Percentiles rank a stretch among this genome's conserved stretches.
Evolutionary conservation across 2,888 invertebrate species (phyloP).

Genomic region (Plebejus anna): DNA sequence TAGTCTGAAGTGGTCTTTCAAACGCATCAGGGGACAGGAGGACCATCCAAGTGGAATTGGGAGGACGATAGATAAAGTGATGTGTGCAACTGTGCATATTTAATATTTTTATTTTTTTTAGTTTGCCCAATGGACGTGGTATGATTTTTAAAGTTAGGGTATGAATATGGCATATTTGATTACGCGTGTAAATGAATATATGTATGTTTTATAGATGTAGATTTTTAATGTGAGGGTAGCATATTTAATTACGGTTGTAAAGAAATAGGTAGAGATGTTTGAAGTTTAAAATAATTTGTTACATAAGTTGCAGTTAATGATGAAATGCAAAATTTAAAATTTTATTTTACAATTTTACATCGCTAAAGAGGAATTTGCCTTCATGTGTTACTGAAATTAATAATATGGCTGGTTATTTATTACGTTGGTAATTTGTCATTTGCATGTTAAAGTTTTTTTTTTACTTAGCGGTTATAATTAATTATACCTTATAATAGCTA

Average conservation of each 20-base stretch:
- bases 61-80: neutral
- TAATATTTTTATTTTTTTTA: neutral
- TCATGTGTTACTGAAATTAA: neutral
- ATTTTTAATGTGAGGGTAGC: neutral
- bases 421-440: neutral
- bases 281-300: neutral
- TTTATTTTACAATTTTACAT: slow-evolving; percentile 5
- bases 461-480: too few relatives aligned
- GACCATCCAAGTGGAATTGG: slow-evolving; percentile 36
- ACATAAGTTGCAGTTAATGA: neutral
- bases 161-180: neutral
- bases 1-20: slow-evolving; percentile 35
- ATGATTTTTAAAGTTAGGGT: neutral
- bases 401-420: slow-evolving; percentile 3
- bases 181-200: neutral
- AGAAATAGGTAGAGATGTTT: neutral
- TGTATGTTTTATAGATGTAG: neutral
- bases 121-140: neutral
- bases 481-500: too few relatives aligned
- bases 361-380: neutral
- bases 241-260: neutral
- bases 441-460: neutral
- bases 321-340: neutral
- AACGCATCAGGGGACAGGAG: slow-evolving; percentile 40
- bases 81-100: neutral